Percentiles rank a stretch among this genome's conserved stretches.
Conservation (phyloP, 2,888 invertebrate genomes). For the Apodemia mormo region DNA sequence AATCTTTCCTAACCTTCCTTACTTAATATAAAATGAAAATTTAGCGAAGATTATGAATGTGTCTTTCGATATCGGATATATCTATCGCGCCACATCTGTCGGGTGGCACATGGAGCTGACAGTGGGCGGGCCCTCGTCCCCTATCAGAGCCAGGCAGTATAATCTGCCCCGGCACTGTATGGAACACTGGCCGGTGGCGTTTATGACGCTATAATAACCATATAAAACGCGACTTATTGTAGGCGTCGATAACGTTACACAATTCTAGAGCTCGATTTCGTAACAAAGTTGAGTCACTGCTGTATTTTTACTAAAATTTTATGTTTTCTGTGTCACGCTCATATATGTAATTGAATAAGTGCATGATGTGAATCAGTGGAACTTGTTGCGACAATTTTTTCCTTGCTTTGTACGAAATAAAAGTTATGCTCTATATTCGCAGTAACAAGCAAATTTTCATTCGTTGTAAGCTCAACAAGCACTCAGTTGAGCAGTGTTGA, state of each 20-base stretch:
- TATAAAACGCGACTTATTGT: conserved; percentile 82
- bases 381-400: conserved; percentile 49
- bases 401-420: conserved; percentile 58
- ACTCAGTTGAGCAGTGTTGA: conserved; percentile 71
- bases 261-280: conserved; percentile 54
- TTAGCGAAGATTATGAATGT: conserved; percentile 79
- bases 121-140: conserved; percentile 57
- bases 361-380: conserved; percentile 45
- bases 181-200: conserved; percentile 80
- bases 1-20: too few relatives aligned
- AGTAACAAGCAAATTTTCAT: conserved; percentile 76
- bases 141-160: conserved; percentile 68
- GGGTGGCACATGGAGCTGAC: conserved; percentile 74
- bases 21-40: conserved; percentile 60
- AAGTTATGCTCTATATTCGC: conserved; percentile 59
- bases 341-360: conserved; percentile 39
- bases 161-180: conserved; percentile 78
- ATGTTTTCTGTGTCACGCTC: conserved; percentile 41
- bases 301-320: neutral
- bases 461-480: conserved; percentile 71
- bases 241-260: conserved; percentile 78
- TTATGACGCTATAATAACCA: conserved; percentile 81
- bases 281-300: conserved; percentile 17
- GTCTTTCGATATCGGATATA: conserved; percentile 77
- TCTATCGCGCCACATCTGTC: conserved; percentile 78